phyloP scores from a whole-genome alignment of 2,113 vertebrate species.

The Eira barbara region DNA sequence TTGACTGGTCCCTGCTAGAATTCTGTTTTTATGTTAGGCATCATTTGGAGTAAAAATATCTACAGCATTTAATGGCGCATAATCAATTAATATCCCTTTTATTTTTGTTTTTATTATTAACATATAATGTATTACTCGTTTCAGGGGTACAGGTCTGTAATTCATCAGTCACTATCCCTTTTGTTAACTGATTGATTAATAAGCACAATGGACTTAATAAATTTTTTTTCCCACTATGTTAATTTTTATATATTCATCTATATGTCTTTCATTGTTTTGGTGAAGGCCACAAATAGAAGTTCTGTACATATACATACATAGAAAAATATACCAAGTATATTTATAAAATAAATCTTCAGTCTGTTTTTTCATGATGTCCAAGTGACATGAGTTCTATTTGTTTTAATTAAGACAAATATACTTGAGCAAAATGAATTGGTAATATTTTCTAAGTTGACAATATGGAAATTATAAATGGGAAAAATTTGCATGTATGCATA shows the following conservation, averaged over 20 bases:
- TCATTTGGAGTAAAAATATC: not conserved
- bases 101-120: not conserved
- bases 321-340: not conserved
- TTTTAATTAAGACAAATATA: constrained; percentile 5
- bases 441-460: constrained; percentile 27
- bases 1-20: not conserved
- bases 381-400: not conserved
- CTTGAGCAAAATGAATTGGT: constrained; percentile 1
- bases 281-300: not conserved
- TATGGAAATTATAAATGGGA: not conserved
- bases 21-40: not conserved
- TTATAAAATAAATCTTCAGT: not conserved
- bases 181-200: constrained; percentile 6
- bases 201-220: not conserved
- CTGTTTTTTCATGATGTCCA: not conserved
- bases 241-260: not conserved
- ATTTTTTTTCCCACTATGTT: not conserved
- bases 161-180: not conserved
- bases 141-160: not conserved
- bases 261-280: constrained; percentile 10
- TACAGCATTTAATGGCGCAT: not conserved
- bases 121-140: not conserved
- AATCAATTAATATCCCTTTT: not conserved
- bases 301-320: not conserved
- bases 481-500: not conserved